These are phyloP conservation scores for Drepana arcuata DNA, from an alignment of 1,140 invertebrate genomes.

Conservation along the genomic window DNA sequence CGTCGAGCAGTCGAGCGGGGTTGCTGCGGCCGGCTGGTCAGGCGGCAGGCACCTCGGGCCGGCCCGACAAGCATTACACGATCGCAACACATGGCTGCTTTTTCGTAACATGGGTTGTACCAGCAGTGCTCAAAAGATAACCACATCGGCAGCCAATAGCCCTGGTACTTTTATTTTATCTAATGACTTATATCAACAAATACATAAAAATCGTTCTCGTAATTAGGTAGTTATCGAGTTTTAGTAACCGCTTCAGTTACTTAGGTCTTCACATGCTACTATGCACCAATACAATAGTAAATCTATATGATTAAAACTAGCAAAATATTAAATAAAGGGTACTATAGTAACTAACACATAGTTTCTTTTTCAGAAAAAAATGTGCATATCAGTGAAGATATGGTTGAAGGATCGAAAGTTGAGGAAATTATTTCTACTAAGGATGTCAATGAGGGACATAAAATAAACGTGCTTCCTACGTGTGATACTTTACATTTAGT, in stretches of 20 bases:
- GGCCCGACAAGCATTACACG: not conserved
- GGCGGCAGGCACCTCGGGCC: too few species aligned
- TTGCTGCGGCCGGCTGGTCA: constrained; percentile 33
- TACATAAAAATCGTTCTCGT: not conserved
- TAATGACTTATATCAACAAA: too few species aligned
- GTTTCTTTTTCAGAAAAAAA: constrained; percentile 18
- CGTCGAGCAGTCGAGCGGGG: constrained; percentile 46
- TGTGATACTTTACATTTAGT: constrained; percentile 30
- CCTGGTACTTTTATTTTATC: constrained; percentile 20
- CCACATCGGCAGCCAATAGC: constrained; percentile 22
- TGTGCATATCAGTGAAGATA: constrained; percentile 15
- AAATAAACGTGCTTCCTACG: constrained; percentile 27
- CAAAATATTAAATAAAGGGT: too few species aligned
- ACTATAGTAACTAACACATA: too few species aligned
- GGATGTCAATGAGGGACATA: constrained; percentile 8
- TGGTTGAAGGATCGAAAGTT: constrained; percentile 4
- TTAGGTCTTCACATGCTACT: not conserved
- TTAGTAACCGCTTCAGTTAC: not conserved
- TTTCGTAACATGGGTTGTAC: constrained; percentile 53
- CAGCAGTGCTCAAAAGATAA: constrained; percentile 46
- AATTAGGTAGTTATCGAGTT: not conserved
- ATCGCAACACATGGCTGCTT: not conserved
- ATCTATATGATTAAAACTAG: not conserved
- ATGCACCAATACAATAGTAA: not conserved
- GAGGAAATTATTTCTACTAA: constrained; percentile 6